A percentile compares a stretch with the other conserved stretches of the same genome.
Conservation (phyloP, 2,797 vertebrate genomes). For the Antrozous pallidus region DNA sequence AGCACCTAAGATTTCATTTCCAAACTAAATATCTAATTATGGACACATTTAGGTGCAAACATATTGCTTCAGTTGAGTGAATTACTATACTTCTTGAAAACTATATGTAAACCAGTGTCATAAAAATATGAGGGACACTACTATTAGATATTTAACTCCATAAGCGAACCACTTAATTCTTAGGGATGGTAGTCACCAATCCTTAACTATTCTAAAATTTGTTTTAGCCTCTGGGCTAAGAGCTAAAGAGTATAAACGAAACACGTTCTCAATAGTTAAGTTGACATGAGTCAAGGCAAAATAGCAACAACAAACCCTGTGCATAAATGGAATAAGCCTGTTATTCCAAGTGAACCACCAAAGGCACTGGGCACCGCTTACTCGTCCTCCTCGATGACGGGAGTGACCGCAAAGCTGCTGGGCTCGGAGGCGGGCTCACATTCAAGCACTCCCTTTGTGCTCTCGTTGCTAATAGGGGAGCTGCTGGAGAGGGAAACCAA, state of each 20-base stretch:
- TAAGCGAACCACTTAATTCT: slow-evolving; percentile 49
- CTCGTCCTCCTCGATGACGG: slow-evolving; percentile 81
- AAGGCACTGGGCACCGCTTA: slow-evolving; percentile 70
- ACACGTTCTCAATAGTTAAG: slow-evolving; percentile 58
- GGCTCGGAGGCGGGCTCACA: slow-evolving; percentile 83
- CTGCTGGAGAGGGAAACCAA: slow-evolving; percentile 87
- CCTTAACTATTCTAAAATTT: slow-evolving; percentile 43
- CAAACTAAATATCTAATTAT: slow-evolving; percentile 51
- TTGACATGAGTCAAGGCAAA: slow-evolving; percentile 54
- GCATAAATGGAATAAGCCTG: slow-evolving; percentile 41
- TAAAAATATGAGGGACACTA: background rate
- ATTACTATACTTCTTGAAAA: slow-evolving; percentile 50
- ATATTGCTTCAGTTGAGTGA: slow-evolving; percentile 27
- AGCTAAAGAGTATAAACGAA: slow-evolving; percentile 67
- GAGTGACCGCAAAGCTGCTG: slow-evolving; percentile 83
- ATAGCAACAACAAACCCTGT: slow-evolving; percentile 74
- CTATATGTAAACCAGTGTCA: slow-evolving; percentile 39
- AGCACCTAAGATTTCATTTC: slow-evolving; percentile 70
- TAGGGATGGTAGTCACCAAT: background rate
- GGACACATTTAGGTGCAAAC: slow-evolving; percentile 44
- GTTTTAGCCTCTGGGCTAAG: slow-evolving; percentile 50
- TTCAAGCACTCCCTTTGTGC: slow-evolving; percentile 84
- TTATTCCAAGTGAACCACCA: background rate
- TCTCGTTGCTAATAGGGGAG: slow-evolving; percentile 83
- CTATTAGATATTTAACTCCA: slow-evolving; percentile 22